Evolutionary conservation across 1,140 invertebrate species (phyloP), one percentile per base, ranked within the genome.

Genomic region (Calephelis nemesis): DNA sequence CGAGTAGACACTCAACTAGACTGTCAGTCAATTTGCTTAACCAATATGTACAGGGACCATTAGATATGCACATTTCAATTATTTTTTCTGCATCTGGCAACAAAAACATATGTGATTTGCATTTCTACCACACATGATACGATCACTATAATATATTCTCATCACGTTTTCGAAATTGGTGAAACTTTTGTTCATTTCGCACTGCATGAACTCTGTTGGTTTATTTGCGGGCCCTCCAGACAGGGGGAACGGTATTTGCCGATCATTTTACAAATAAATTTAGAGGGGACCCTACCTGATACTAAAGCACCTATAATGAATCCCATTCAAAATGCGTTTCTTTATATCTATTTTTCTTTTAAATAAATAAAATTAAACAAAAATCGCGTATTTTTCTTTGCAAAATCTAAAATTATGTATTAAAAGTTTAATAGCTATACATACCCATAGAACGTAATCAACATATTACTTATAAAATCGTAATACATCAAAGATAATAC

Each of bases 181-280:
- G 65, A 60, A 79, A 76, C 74, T 83, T 79, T 80, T 83, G 76
- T 84, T 80, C 77, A 76, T 74, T 79, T 79, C 71, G 67, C 69
- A 64, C 71, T 67, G 71, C 74, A 71, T 54, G 64, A 68, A 58
- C 69, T 52, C 60, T 60, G 30, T 60, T 47, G 52, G 73, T 74
- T 65, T 78, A 76, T 79, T 81, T 74, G 72, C 74, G 62, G 62
- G 67, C 73, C 75, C 74, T 69, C 67, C 45, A 67, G 65, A 70
- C 72, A 50, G 71, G 76, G 83, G 77, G 76, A 70, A 68, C 69
- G 58, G 72, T 85, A 77, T 85, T 86, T 85, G 83, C 74, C 77
- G 83, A 86, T 84, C 78, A 85, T 87, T 87, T 87, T 83, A 82
- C 83, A 85, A 87, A 85, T 85, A 87, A 81, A 80, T 83, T 81